Base-by-base conservation (phyloP, 1,140 invertebrate genomes). In the Hormaphis cornu region DNA sequence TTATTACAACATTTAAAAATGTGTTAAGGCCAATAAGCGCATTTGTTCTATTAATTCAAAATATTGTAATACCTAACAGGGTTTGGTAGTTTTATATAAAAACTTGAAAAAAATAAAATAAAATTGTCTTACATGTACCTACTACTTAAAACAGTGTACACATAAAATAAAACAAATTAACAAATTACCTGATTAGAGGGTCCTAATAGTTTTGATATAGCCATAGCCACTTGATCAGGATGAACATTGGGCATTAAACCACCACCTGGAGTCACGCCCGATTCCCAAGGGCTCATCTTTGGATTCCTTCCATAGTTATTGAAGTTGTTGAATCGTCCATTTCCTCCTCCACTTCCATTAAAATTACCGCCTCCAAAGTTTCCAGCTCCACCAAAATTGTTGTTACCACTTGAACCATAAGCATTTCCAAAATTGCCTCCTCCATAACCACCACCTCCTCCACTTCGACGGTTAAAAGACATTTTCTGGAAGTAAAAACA, bases 221-320 rank as follows among this genome's bases (percentile, higher is more conserved):
- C 61, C 1, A 66, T 10, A 22, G 61, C 61, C 61, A 66, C 50
- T 66, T 66, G 61, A 66, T 46, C 50, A 0, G 61, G 61, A 35
- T 66, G 61, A 50, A 66, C 61, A 48, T 66, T 66, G 3, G 61
- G 61, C 61, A 66, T 66, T 28, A 66, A 50, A 0, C 58, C 58
- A 48, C 44, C 61, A n/a, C 61, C 61, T 30, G 61, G 61, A n/a
- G 61, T 50, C 10, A 66, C 61, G 33, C 61, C 61, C 18, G 61
- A 66, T 24, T 66, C 61, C 61, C 61, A 66, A 48, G 61, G 61
- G 20, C 44, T 66, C 61, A 66, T 50, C 7, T 66, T 66, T 2
- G 61, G 61, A 30, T 50, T 66, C 24, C 61, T 66, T 33, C 28
- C 28, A 35, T 66, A 66, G 35, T 20, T 66, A 24, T 48, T 48